Conservation (phyloP, 2,888 invertebrate species). For the Capitulum mitella region DNA sequence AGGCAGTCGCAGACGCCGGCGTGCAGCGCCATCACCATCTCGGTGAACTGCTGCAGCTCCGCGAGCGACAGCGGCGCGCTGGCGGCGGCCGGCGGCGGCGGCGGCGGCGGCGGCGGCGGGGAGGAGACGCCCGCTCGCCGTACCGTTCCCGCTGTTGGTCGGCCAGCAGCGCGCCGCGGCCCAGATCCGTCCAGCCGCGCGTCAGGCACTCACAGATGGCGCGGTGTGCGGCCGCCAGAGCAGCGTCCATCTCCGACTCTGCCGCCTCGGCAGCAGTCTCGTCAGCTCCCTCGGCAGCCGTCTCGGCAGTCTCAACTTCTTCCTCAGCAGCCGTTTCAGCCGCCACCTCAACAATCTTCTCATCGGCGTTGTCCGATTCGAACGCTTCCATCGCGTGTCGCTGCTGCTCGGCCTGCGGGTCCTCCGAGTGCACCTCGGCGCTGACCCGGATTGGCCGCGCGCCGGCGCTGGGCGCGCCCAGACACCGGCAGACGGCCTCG, state of each 20-base stretch:
- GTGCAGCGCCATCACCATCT: not conserved
- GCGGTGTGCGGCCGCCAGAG: not conserved
- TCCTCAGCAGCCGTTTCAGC: not conserved
- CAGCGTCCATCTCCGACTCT: not conserved
- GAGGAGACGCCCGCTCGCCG: not conserved
- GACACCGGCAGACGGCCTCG: not conserved
- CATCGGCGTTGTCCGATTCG: too few relatives aligned
- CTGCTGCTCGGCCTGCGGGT: not conserved
- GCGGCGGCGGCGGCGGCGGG: not conserved
- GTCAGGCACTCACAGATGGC: not conserved
- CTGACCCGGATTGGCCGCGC: not conserved
- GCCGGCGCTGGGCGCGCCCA: not conserved
- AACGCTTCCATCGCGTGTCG: too few relatives aligned
- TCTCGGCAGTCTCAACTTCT: not conserved
- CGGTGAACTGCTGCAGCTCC: too few relatives aligned
- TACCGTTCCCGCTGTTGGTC: not conserved
- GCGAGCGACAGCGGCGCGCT: not conserved
- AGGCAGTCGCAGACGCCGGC: not conserved
- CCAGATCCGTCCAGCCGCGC: not conserved
- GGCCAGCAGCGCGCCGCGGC: not conserved
- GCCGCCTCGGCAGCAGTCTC: not conserved
- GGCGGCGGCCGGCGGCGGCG: not conserved
- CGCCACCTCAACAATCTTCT: not conserved
- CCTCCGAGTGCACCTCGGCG: not conserved
- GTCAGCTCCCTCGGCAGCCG: not conserved